Conservation (phyloP, 2,888 invertebrate species). For the Seira ritae region DNA sequence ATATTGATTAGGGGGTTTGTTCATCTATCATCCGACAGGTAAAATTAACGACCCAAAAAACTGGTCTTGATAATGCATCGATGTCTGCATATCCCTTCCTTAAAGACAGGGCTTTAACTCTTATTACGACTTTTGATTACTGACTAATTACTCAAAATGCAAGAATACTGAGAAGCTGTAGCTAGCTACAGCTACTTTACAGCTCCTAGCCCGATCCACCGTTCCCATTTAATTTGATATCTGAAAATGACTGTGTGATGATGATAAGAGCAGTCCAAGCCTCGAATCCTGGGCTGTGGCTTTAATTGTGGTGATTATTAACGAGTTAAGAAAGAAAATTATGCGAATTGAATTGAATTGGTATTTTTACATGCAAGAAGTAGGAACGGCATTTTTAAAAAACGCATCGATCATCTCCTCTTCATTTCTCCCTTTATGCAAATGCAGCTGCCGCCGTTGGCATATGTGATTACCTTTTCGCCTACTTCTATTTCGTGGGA, state of each 20-base stretch:
- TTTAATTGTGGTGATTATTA: too few species aligned
- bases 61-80: slow-evolving; percentile 33
- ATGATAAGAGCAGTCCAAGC: too few species aligned
- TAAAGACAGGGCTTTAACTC: slow-evolving; percentile 7
- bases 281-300: too few species aligned
- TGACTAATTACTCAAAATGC: slow-evolving; percentile 33
- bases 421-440: neutral
- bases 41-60: slow-evolving; percentile 29
- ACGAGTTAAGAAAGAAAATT: too few species aligned
- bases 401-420: too few species aligned
- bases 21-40: slow-evolving; percentile 27
- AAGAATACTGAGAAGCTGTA: neutral
- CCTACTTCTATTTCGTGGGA: too few species aligned
- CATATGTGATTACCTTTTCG: too few species aligned
- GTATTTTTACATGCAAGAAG: neutral
- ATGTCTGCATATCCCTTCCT: neutral
- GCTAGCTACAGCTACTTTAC: neutral
- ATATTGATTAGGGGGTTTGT: slow-evolving; percentile 43
- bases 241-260: too few species aligned
- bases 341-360: too few species aligned
- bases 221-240: too few species aligned
- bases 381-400: neutral
- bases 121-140: slow-evolving; percentile 34
- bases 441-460: too few species aligned
- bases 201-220: too few species aligned